Conservation (phyloP, 2,797 vertebrate species). For the Tokudaia muenninki region DNA sequence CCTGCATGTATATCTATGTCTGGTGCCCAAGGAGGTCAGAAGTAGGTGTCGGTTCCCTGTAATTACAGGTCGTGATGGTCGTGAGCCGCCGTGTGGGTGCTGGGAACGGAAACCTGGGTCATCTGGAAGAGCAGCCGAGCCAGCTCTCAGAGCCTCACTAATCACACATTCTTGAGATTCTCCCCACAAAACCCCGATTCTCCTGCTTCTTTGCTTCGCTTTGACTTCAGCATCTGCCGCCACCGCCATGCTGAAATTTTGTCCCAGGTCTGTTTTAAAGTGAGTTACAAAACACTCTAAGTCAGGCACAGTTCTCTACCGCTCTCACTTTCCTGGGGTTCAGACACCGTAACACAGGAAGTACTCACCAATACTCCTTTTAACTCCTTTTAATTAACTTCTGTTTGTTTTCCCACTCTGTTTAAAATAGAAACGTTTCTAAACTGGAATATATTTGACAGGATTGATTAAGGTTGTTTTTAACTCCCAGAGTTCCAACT, state of each 20-base stretch:
- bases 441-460: conserved; percentile 49
- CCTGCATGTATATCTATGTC: not conserved
- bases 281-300: not conserved
- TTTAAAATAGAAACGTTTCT: conserved; percentile 47
- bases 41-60: not conserved
- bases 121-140: not conserved
- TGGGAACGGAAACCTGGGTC: not conserved
- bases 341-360: conserved; percentile 24
- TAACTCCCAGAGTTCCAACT: conserved; percentile 19
- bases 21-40: not conserved
- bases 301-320: conserved; percentile 29
- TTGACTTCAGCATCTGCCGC: not conserved
- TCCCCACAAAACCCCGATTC: not conserved
- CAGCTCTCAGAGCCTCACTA: not conserved
- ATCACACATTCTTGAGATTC: not conserved
- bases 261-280: conserved; percentile 51
- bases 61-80: not conserved
- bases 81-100: not conserved
- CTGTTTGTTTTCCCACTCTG: conserved; percentile 47
- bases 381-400: conserved; percentile 64
- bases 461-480: conserved; percentile 46
- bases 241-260: not conserved
- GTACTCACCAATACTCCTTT: not conserved
- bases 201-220: not conserved
- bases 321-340: not conserved